Conservation (phyloP, 2,888 invertebrate genomes). For the Drosophila phalerata region DNA sequence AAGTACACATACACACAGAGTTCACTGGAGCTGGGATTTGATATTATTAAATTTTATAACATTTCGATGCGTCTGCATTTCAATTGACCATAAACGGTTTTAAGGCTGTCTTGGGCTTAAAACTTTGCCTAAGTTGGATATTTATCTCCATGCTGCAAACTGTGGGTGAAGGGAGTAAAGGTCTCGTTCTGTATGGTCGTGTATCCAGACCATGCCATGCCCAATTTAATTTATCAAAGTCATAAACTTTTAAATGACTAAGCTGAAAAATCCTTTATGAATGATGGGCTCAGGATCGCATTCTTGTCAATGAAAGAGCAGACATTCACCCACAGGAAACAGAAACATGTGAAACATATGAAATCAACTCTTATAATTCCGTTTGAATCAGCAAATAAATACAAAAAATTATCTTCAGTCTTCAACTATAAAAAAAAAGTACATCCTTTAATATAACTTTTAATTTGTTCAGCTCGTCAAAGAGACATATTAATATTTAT, state of each 20-base stretch:
- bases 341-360: not conserved
- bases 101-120: conserved; percentile 52
- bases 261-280: conserved; percentile 61
- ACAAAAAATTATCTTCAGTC: not conserved
- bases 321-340: not conserved
- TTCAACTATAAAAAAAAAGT: not conserved
- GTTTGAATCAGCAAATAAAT: conserved; percentile 1
- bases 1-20: conserved; percentile 22
- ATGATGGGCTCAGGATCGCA: conserved; percentile 39
- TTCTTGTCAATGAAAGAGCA: conserved; percentile 26
- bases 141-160: not conserved
- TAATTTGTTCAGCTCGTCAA: conserved; percentile 2
- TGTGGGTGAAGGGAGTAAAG: conserved; percentile 11
- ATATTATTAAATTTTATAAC: conserved; percentile 78
- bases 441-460: not conserved
- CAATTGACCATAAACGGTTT: conserved; percentile 76
- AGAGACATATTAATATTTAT: conserved; percentile 1
- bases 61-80: conserved; percentile 77
- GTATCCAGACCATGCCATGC: conserved; percentile 44
- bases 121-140: conserved; percentile 41
- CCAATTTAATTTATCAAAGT: conserved; percentile 80
- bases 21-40: conserved; percentile 4
- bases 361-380: not conserved
- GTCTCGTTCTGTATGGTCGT: conserved; percentile 13
- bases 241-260: conserved; percentile 73